phyloP scores from a whole-genome alignment of 53 echinoderm and acorn worm species.

The Mesocentrotus franciscanus region DNA sequence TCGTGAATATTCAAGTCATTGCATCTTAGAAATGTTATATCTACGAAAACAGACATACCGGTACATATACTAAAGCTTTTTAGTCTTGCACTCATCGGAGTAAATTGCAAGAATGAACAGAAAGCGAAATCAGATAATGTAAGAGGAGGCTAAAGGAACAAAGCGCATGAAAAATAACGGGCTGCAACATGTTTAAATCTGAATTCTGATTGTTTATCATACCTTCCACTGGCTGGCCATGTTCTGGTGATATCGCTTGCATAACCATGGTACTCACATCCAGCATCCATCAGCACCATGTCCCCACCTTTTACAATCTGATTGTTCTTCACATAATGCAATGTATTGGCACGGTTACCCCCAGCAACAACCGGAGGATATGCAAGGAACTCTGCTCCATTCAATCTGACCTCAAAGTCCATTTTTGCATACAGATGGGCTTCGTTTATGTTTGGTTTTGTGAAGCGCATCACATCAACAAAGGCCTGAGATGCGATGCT shows the following conservation, averaged over 20 bases:
- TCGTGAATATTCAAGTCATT: no score
- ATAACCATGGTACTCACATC: constrained; percentile 98
- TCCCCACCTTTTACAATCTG: constrained; percentile 83
- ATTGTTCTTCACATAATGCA: constrained; percentile 97
- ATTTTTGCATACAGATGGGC: constrained; percentile 89
- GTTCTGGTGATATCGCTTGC: constrained; percentile 99
- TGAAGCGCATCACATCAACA: constrained; percentile 84
- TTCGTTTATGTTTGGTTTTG: constrained; percentile 87
- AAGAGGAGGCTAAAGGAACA: no score
- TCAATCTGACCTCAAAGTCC: constrained; percentile 80
- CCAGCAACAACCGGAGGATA: constrained; percentile 99
- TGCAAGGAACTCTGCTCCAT: constrained; percentile 92
- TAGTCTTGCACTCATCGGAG: no score
- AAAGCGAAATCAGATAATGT: no score
- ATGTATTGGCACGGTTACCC: constrained; percentile 93
- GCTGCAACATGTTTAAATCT: no score
- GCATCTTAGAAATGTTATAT: no score
- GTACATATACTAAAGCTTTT: no score
- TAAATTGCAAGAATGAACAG: no score
- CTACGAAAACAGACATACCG: no score
- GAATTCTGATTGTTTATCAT: no score
- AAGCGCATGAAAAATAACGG: no score
- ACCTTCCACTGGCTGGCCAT: constrained; percentile 93
- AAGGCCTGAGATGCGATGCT: constrained; percentile 86
- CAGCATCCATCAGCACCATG: constrained; percentile 96